Evolutionary conservation across 2,888 invertebrate species (phyloP), one percentile per base, ranked within the genome.

Genomic region (Hydraecia micacea): DNA sequence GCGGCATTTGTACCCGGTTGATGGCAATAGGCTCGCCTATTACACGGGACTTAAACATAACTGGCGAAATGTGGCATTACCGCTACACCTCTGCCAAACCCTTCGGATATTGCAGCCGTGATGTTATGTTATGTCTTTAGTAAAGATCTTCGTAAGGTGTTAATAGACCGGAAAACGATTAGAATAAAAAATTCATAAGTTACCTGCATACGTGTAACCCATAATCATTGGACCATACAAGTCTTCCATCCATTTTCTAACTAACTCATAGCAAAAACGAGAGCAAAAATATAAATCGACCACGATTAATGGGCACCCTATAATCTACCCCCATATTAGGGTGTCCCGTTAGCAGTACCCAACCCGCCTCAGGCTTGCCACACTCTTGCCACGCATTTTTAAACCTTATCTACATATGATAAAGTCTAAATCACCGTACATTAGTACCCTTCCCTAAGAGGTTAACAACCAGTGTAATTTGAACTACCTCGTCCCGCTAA

Each of bases 311-410:
- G 86, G 89, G 73, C 88, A 91, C 90, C 90, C 91, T 90, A 90
- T 89, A 88, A 90, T 90, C 91, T 87, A 89, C 91, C 94, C 92
- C 92, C 91, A 88, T 94, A 93, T 93, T 91, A 91, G 93, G 93
- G 79, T 77, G 80, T 91, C 90, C 94, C 94, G 94, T 94, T 94
- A 93, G 75, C 76, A 80, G 76, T 71, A 39, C 72, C 66, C 52
- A 80, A 77, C 86, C 80, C 80, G 84, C 84, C 84, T 78, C 66
- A 66, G 83, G 83, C 84, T 70, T 28, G 15, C 39, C 60, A 70
- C 21, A 62, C 15, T 63, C n/a, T 73, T 72, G 81, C 72, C 67
- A 84, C 28, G 55, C 73, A 58, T 77, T 81, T 85, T 75, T 66
- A 78, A 73, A 75, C 84, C 72, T 81, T 89, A 87, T 70, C 67